Conservation (phyloP, 2,888 invertebrate genomes). For the Venusia cambrica region DNA sequence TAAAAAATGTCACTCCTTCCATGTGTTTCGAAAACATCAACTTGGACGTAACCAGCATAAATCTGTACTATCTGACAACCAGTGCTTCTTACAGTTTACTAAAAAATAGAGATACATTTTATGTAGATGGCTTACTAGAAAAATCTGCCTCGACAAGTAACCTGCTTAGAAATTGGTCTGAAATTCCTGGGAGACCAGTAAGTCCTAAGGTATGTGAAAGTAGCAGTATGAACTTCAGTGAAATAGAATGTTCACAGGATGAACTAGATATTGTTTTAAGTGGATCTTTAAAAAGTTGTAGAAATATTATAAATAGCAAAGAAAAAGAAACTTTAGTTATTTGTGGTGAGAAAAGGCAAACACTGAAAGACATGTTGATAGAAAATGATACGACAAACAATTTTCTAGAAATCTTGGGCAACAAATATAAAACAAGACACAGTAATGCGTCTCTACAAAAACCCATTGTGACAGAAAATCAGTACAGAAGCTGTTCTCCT, state of each 20-base stretch:
- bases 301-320: constrained; percentile 41
- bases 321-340: constrained; percentile 5
- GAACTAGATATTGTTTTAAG: constrained; percentile 63
- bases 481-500: constrained; percentile 60
- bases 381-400: too few relatives aligned
- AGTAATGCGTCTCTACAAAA: too few relatives aligned
- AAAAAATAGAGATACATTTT: constrained; percentile 58
- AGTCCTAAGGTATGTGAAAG: constrained; percentile 62
- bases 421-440: too few relatives aligned
- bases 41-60: constrained; percentile 13
- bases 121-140: constrained; percentile 69
- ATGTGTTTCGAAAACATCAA: constrained; percentile 18
- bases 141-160: constrained; percentile 58
- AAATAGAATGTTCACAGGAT: constrained; percentile 54
- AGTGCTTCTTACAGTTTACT: constrained; percentile 48
- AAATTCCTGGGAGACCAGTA: constrained; percentile 83
- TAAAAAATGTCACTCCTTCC: constrained; percentile 35
- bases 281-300: constrained; percentile 47
- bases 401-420: too few relatives aligned
- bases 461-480: constrained; percentile 13
- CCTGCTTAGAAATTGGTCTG: constrained; percentile 82
- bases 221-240: constrained; percentile 46
- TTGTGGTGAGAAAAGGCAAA: too few relatives aligned
- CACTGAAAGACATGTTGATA: too few relatives aligned
- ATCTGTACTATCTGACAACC: constrained; percentile 49